Percentiles rank a stretch among this genome's conserved stretches.
Conservation (phyloP, 2,797 vertebrate genomes). For the Agapornis canus region DNA sequence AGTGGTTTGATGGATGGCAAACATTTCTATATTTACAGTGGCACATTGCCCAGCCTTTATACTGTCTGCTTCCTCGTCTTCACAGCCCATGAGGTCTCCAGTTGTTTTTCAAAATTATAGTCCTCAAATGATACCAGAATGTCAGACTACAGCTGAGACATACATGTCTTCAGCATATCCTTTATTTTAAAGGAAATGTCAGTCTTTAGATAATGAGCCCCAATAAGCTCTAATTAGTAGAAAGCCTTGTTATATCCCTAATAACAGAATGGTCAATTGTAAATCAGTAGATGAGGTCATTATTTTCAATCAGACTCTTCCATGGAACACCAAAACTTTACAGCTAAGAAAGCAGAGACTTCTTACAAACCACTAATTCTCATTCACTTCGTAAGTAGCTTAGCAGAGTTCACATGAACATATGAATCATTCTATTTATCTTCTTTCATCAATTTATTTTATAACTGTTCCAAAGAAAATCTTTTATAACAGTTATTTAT, state of each 20-base stretch:
- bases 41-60: slow-evolving; percentile 26
- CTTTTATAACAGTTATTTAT: slow-evolving; percentile 12
- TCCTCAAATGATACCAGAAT: slow-evolving; percentile 5
- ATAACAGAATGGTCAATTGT: slow-evolving; percentile 38
- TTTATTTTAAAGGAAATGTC: slow-evolving; percentile 25
- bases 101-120: slow-evolving; percentile 38
- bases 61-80: slow-evolving; percentile 27
- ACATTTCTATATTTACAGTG: slow-evolving; percentile 38
- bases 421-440: slow-evolving; percentile 40
- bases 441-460: slow-evolving; percentile 39
- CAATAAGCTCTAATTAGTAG: slow-evolving; percentile 30
- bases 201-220: slow-evolving; percentile 40
- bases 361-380: slow-evolving; percentile 8
- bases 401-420: slow-evolving; percentile 14
- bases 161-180: background rate
- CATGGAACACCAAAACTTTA: background rate
- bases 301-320: slow-evolving; percentile 44
- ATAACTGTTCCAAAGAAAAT: slow-evolving; percentile 31
- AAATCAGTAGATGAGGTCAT: slow-evolving; percentile 42
- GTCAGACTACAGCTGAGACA: background rate
- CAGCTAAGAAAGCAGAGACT: background rate
- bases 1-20: slow-evolving; percentile 29
- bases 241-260: slow-evolving; percentile 25
- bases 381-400: slow-evolving; percentile 11
- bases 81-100: background rate